Percentiles rank a stretch among this genome's conserved stretches.
Conservation (phyloP, 2,113 vertebrate genomes). For the Neolamprologus fasciatus region DNA sequence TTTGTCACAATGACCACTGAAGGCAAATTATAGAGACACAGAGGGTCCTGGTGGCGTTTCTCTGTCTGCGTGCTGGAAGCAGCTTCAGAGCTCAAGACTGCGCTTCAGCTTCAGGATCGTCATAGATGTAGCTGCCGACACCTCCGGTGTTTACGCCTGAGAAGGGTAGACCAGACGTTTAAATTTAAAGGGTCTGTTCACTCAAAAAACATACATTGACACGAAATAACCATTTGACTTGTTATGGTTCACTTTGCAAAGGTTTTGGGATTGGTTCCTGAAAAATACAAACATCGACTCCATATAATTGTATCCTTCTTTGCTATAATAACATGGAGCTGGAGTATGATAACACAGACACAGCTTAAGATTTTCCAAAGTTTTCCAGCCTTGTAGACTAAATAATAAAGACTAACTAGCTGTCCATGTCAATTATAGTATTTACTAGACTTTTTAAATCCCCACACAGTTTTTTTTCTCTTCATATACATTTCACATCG, state of each 20-base stretch:
- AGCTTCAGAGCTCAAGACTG: constrained; percentile 68
- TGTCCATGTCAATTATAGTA: not conserved
- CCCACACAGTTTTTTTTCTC: not conserved
- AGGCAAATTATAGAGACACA: constrained; percentile 5
- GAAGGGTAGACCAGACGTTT: not conserved
- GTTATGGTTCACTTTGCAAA: not conserved
- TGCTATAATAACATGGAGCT: not conserved
- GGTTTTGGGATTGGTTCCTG: not conserved
- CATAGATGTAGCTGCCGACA: constrained; percentile 91
- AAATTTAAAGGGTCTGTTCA: not conserved
- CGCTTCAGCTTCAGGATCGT: constrained; percentile 75
- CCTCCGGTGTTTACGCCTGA: constrained; percentile 91
- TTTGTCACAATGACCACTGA: not conserved
- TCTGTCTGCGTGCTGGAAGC: not conserved
- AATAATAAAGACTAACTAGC: not conserved
- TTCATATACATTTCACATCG: not conserved
- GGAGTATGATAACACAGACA: not conserved
- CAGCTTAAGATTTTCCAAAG: not conserved
- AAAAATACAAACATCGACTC: not conserved
- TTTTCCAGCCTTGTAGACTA: not conserved
- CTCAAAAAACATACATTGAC: not conserved
- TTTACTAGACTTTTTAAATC: not conserved
- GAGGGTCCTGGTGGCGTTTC: not conserved
- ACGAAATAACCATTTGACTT: not conserved
- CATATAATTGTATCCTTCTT: not conserved